Conservation (phyloP, 2,113 vertebrate genomes). For the Phainopepla nitens region DNA sequence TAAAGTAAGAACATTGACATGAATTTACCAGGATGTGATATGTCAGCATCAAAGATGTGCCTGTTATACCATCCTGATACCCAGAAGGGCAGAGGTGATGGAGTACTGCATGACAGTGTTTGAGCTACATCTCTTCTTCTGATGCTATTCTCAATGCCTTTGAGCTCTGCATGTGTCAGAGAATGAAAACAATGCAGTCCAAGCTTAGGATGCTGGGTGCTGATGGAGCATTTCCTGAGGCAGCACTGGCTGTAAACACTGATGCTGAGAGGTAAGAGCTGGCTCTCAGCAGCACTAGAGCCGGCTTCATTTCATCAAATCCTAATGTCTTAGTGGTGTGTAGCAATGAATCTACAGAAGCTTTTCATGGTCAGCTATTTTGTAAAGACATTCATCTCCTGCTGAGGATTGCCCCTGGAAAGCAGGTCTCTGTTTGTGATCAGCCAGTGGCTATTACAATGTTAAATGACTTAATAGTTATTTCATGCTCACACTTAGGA, state of each 20-base stretch:
- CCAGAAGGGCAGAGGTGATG: not conserved
- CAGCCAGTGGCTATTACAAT: not conserved
- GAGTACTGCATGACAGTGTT: not conserved
- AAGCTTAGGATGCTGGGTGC: not conserved
- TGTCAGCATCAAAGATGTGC: not conserved
- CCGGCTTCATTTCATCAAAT: not conserved
- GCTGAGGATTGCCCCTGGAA: not conserved
- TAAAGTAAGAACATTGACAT: not conserved
- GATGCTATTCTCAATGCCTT: not conserved
- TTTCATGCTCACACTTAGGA: not conserved
- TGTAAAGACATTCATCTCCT: not conserved
- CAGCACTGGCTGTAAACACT: not conserved
- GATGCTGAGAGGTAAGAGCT: not conserved
- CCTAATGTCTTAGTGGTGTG: not conserved
- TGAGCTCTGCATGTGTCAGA: not conserved
- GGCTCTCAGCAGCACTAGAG: not conserved
- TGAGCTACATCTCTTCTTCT: not conserved
- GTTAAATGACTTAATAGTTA: not conserved
- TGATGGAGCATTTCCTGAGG: not conserved
- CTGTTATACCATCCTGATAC: not conserved
- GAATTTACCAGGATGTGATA: not conserved
- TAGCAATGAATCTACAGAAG: not conserved
- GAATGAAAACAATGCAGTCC: not conserved
- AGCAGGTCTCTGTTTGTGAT: not conserved
- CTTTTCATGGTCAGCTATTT: not conserved